These are phyloP conservation scores for Drosophila mimetica DNA, from an alignment of 2,888 invertebrate species.

Conservation along the genomic window DNA sequence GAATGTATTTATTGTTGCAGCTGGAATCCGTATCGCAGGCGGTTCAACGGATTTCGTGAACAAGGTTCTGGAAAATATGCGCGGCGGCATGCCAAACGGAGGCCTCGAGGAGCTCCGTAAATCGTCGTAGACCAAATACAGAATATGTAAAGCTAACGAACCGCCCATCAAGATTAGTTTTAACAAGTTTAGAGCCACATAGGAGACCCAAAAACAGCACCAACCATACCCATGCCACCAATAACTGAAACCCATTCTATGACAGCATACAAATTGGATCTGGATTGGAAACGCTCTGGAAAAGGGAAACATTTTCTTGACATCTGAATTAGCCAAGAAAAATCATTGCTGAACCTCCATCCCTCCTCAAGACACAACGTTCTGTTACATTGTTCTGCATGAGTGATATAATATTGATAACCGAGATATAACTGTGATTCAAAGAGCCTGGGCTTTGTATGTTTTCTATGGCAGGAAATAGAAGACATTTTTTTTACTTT, in stretches of 20 bases:
- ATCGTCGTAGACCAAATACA: slow-evolving; percentile 66
- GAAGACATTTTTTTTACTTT: slow-evolving; percentile 21
- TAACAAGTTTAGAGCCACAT: slow-evolving; percentile 45
- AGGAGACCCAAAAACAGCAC: slow-evolving; percentile 18
- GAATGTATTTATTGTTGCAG: slow-evolving; percentile 51
- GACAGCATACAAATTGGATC: slow-evolving; percentile 27
- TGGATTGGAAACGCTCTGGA: slow-evolving; percentile 3
- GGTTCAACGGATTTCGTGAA: slow-evolving; percentile 97
- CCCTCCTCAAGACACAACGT: slow-evolving; percentile 42
- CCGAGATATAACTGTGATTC: slow-evolving; percentile 54
- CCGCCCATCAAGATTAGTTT: slow-evolving; percentile 67
- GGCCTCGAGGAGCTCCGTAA: slow-evolving; percentile 90
- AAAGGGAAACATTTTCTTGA: slow-evolving; percentile 10
- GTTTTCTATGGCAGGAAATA: slow-evolving; percentile 44
- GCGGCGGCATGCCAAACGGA: slow-evolving; percentile 90
- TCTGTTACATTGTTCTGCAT: slow-evolving; percentile 55
- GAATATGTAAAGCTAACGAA: slow-evolving; percentile 51
- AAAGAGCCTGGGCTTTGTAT: slow-evolving; percentile 48
- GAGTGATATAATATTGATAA: slow-evolving; percentile 58
- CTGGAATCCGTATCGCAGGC: slow-evolving; percentile 94
- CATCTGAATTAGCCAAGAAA: background rate
- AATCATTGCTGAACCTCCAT: slow-evolving; percentile 1
- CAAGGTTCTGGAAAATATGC: slow-evolving; percentile 94
- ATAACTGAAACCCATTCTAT: slow-evolving; percentile 19
- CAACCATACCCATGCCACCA: slow-evolving; percentile 2